phyloP scores from a whole-genome alignment of 2,113 vertebrate species.

The Dicentrarchus labrax region DNA sequence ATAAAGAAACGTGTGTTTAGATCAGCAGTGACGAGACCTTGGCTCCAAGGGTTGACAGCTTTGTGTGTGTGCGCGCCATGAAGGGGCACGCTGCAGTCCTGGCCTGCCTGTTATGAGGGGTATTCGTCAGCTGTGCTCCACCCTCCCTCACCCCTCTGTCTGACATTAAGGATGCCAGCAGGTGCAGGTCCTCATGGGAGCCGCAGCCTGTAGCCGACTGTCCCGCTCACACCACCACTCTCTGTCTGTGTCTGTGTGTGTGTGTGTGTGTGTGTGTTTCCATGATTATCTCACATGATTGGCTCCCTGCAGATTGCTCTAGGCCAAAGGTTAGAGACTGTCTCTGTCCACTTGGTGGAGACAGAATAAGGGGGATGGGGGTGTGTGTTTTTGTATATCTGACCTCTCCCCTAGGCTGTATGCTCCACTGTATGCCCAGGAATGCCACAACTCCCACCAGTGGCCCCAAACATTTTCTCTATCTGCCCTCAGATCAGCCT shows the following conservation, averaged over 20 bases:
- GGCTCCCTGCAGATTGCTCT: constrained; percentile 64
- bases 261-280: constrained; percentile 57
- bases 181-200: constrained; percentile 76
- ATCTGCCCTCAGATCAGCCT: constrained; percentile 67
- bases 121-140: constrained; percentile 81
- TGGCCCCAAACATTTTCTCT: constrained; percentile 65
- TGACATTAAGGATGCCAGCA: constrained; percentile 82
- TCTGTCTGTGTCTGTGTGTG: constrained; percentile 30
- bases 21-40: constrained; percentile 69
- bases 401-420: constrained; percentile 68
- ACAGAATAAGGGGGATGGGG: constrained; percentile 38
- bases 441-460: constrained; percentile 67
- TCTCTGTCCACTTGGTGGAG: constrained; percentile 63
- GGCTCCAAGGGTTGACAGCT: constrained; percentile 59
- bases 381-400: constrained; percentile 34
- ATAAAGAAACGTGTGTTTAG: constrained; percentile 59
- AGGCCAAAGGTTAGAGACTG: constrained; percentile 65
- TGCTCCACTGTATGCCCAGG: constrained; percentile 67
- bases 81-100: constrained; percentile 47
- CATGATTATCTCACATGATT: constrained; percentile 73
- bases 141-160: constrained; percentile 36
- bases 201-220: constrained; percentile 29
- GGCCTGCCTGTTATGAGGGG: constrained; percentile 61
- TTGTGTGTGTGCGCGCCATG: constrained; percentile 36
- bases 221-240: constrained; percentile 30